Base-by-base conservation (phyloP, 2,797 vertebrate genomes). In the Poeciliopsis turneri region DNA sequence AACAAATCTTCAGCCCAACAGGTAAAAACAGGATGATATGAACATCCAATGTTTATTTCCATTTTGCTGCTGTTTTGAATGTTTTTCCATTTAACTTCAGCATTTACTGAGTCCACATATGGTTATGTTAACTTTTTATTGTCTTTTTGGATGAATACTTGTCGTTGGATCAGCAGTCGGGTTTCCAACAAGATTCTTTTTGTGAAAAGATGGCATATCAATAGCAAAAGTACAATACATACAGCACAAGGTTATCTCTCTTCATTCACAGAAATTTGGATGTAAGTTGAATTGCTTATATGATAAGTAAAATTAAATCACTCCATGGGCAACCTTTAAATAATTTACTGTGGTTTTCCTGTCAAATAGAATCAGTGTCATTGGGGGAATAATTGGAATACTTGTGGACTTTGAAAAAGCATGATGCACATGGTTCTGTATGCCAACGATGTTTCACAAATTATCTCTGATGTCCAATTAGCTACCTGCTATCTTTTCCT, bases 391-490 rank as follows among this genome's bases (percentile, higher is more conserved):
- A 74, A 72, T 78, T 80, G 2, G 77, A 78, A 70, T n/a, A 13
- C 33, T n/a, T 53, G 49, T 36, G 23, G 80, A 66, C 55, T 78
- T 81, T 87, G 78, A 79, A 68, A 76, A 73, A 0, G 2, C 82
- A 73, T 13, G 36, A 81, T 45, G 39, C 18, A 2, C 45, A 68
- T 77, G 73, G 84, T 70, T 66, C 75, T 74, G 76, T 68, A n/a
- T 5, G 1, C 80, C 78, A 79, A 30, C 84, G 83, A 84, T 76
- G 72, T 75, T 77, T 72, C 64, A 78, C 79, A 83, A 81, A 82
- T 82, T 75, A 77, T 79, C 85, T 75, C 78, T 18, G 36, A 66
- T 87, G 78, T 88, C 80, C 86, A 90, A 90, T 90, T 89, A 92
- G 45, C 78, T 85, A 83, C 78, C 85, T 89, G 77, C 72, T 76